Evolutionary conservation across 1,140 invertebrate genomes (phyloP).

Genomic region (Cyclina sinensis): DNA sequence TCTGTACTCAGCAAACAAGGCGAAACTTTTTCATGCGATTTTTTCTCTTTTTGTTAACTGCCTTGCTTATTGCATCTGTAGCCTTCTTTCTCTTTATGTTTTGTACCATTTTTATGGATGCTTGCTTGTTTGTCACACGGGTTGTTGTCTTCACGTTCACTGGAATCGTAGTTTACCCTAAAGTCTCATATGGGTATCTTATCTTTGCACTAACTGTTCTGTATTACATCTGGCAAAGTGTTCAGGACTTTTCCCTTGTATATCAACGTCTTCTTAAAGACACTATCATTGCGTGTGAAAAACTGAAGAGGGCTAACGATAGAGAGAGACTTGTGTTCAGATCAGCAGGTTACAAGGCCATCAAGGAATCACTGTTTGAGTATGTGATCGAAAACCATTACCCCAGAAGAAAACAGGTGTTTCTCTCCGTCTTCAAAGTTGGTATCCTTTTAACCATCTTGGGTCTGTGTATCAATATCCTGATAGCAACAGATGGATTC

Average conservation of each 20-base stretch:
- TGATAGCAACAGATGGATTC: conserved; percentile 34
- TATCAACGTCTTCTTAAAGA: conserved; percentile 32
- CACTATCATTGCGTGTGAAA: conserved; percentile 3
- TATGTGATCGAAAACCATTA: conserved; percentile 48
- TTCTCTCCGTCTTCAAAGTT: conserved; percentile 31
- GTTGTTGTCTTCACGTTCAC: conserved; percentile 46
- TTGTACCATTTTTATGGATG: conserved; percentile 47
- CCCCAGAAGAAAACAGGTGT: conserved; percentile 26
- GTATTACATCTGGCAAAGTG: conserved; percentile 40
- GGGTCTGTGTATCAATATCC: conserved; percentile 35
- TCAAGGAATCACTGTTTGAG: conserved; percentile 35
- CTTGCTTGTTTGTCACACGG: conserved; percentile 35
- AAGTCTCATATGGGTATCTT: conserved; percentile 46
- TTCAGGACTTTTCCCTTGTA: conserved; percentile 1
- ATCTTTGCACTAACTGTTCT: conserved; percentile 48
- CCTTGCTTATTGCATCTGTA: background rate
- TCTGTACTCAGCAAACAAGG: background rate
- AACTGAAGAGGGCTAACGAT: background rate
- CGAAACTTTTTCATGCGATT: background rate
- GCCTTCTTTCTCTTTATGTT: conserved; percentile 55
- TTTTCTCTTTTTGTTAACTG: background rate
- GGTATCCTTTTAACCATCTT: conserved; percentile 23
- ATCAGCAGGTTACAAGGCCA: background rate
- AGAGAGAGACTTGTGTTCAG: background rate
- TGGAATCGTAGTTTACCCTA: conserved; percentile 47